Percentiles rank a stretch among this genome's conserved stretches.
Conservation (phyloP, 2,797 vertebrate genomes). For the Chromis chromis region DNA sequence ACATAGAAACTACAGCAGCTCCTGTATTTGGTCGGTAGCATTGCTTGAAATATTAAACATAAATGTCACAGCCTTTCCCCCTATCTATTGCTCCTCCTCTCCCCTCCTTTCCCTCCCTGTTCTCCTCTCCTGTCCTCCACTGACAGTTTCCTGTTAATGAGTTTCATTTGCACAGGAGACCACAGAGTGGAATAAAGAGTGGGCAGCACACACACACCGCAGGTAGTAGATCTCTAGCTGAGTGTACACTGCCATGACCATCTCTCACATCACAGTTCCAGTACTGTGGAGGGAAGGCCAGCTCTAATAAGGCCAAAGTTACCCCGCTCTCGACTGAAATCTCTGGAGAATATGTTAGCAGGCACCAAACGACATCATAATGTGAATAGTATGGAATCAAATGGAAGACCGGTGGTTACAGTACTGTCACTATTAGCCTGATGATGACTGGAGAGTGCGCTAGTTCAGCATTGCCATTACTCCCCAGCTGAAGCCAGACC, state of each 20-base stretch:
- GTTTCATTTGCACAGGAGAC: slow-evolving; percentile 65
- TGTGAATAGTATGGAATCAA: slow-evolving; percentile 9
- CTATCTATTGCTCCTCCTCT: slow-evolving; percentile 29
- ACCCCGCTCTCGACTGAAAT: slow-evolving; percentile 39
- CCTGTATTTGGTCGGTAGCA: slow-evolving; percentile 26
- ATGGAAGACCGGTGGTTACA: neutral
- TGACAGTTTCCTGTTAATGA: slow-evolving; percentile 75
- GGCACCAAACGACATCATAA: slow-evolving; percentile 20
- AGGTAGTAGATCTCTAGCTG: slow-evolving; percentile 48
- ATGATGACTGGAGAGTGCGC: neutral
- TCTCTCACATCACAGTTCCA: slow-evolving; percentile 39
- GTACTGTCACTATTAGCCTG: slow-evolving; percentile 17
- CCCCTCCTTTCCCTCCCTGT: slow-evolving; percentile 11
- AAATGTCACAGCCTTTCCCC: slow-evolving; percentile 56
- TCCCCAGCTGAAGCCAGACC: neutral
- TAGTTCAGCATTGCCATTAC: neutral
- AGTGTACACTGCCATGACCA: slow-evolving; percentile 44
- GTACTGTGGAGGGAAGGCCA: slow-evolving; percentile 18
- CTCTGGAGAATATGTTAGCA: slow-evolving; percentile 39
- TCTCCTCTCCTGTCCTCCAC: slow-evolving; percentile 29
- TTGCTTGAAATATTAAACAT: slow-evolving; percentile 64
- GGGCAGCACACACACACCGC: slow-evolving; percentile 32
- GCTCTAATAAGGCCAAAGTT: slow-evolving; percentile 63
- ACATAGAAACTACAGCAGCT: slow-evolving; percentile 34
- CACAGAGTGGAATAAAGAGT: slow-evolving; percentile 58